Evolutionary conservation across 2,797 vertebrate species (phyloP), one percentile per base, ranked within the genome.

Genomic region (Ptychobarbus kaznakovi): DNA sequence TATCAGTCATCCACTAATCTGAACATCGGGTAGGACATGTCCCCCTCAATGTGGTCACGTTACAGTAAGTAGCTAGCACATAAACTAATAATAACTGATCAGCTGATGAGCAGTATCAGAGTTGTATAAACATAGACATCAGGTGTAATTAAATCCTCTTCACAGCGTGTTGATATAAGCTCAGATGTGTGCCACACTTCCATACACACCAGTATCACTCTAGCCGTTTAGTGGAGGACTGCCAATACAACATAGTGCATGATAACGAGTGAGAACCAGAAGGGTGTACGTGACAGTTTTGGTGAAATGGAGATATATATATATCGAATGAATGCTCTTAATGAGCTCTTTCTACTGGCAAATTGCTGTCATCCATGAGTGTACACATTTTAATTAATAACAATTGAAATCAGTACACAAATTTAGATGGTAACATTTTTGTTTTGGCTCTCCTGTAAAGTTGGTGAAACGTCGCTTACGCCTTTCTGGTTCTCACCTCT

Each of bases 71-170:
- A 42, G 22, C 15, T 16, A n/a, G 7, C 16, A 25, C 72, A 74
- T 83, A 65, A 74, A 12, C 70, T 65, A 83, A 38, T 83, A 75
- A 75, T 65, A 75, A 44, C 20, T 38, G 53, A 74, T 74, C 81
- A 74, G 81, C 81, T 83, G 56, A 83, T 65, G 56, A 74, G 56
- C 20, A 63, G 40, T 15, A n/a, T 73, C 53, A 82, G 42, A 44
- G 53, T 42, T 25, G 20, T 44, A 38, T 18, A 75, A 74, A 82
- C 68, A 22, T 32, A 61, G 3, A 79, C 58, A 44, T 25, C 8
- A 9, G 35, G 22, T 65, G 58, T 44, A 46, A 79, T 65, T 42
- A 77, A 65, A 79, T 65, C 58, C 40, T 63, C 38, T 78, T 63
- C 15, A 28, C 25, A 1, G 25, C 25, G 49, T 65, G 58, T 22